Evolutionary conservation across 2,797 vertebrate genomes (phyloP).

Genomic region (Enteromius fasciolatus): DNA sequence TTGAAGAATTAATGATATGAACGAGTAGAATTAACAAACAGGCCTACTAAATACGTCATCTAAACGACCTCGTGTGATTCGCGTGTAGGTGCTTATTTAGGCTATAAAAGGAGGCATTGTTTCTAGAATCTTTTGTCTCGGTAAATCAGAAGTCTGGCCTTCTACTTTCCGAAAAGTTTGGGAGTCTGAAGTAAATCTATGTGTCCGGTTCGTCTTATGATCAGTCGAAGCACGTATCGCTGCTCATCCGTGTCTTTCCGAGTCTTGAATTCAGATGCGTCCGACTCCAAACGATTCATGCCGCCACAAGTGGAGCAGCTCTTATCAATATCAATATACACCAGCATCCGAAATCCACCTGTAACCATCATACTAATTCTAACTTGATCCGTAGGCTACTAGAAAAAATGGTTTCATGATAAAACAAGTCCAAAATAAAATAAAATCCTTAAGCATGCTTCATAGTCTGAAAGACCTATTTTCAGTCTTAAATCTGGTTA

Average conservation of each 20-base stretch:
- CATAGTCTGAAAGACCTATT: neutral
- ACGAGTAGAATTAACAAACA: neutral
- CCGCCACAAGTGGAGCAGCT: conserved; percentile 76
- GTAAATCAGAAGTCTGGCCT: conserved; percentile 11
- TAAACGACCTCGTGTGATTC: neutral
- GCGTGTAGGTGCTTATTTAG: neutral
- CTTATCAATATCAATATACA: conserved; percentile 74
- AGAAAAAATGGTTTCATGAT: neutral
- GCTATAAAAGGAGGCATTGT: neutral
- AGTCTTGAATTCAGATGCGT: conserved; percentile 77
- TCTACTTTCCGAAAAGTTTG: conserved; percentile 25
- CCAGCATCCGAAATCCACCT: conserved; percentile 69
- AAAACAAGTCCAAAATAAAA: neutral
- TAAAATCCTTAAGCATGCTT: neutral
- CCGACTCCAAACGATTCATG: conserved; percentile 41
- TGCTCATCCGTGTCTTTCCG: conserved; percentile 78
- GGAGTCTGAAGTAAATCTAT: conserved; percentile 32
- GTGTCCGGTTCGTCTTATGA: conserved; percentile 68
- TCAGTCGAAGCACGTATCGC: conserved; percentile 80
- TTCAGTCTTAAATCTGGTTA: neutral
- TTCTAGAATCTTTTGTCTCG: neutral
- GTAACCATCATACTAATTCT: neutral
- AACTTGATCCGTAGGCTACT: neutral
- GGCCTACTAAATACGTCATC: neutral
- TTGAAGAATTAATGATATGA: neutral